Evolutionary conservation across 2,113 vertebrate genomes (phyloP).

Genomic region (Austrofundulus limnaeus): DNA sequence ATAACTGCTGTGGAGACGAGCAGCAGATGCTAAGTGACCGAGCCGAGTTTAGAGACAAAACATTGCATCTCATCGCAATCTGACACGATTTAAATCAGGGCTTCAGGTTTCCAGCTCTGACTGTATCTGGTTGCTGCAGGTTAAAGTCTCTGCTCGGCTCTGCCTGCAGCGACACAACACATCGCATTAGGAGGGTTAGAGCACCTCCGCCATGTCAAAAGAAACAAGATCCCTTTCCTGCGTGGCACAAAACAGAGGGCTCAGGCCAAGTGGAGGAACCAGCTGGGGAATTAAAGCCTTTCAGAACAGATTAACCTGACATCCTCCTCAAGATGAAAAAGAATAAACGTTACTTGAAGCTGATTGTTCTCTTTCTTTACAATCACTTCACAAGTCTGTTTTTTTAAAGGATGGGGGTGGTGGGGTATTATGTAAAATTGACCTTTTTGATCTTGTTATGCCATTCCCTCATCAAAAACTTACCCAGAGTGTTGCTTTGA

Average conservation of each 20-base stretch:
- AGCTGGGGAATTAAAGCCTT: background rate
- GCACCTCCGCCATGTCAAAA: background rate
- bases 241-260: slow-evolving; percentile 12
- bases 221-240: background rate
- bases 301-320: background rate
- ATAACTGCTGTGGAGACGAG: background rate
- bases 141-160: background rate
- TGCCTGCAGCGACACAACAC: background rate
- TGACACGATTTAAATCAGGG: background rate
- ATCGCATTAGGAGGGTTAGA: background rate
- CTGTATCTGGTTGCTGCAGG: background rate
- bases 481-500: no score
- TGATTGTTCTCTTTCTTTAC: slow-evolving; percentile 1
- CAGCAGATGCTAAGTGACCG: background rate
- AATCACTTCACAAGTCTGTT: background rate
- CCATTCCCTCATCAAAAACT: no score
- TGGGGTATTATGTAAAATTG: no score
- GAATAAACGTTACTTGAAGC: background rate
- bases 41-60: background rate
- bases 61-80: background rate
- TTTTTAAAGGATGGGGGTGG: background rate
- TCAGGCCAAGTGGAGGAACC: slow-evolving; percentile 1
- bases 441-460: no score
- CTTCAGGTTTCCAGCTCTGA: background rate
- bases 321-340: slow-evolving; percentile 2